A percentile compares a stretch with the other conserved stretches of the same genome.
These are phyloP conservation scores for Casuarius casuarius DNA, from an alignment of 2,113 vertebrate genomes.

Conservation along the genomic window DNA sequence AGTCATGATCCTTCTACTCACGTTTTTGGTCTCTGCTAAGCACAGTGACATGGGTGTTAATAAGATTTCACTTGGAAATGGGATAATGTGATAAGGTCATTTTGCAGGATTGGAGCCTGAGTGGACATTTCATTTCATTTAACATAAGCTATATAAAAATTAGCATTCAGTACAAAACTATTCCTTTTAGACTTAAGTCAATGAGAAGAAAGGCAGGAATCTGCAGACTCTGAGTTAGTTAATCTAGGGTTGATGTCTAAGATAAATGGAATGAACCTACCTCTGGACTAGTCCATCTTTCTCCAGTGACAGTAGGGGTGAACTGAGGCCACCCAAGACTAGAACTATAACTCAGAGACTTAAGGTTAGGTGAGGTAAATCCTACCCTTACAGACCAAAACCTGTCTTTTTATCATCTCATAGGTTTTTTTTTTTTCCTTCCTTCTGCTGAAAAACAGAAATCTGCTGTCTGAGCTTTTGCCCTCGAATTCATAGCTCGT, in stretches of 20 bases:
- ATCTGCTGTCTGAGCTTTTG: not conserved
- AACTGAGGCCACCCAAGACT: not conserved
- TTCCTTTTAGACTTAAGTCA: not conserved
- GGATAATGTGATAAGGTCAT: not conserved
- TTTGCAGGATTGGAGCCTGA: not conserved
- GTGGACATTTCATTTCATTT: not conserved
- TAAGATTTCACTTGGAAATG: not conserved
- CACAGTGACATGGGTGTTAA: accelerated
- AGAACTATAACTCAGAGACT: not conserved
- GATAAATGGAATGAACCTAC: not conserved
- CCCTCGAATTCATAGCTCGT: not conserved
- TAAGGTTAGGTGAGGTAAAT: not conserved
- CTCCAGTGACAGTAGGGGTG: not conserved
- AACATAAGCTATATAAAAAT: not conserved
- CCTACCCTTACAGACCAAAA: not conserved
- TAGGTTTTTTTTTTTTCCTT: not conserved
- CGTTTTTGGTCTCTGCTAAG: not conserved
- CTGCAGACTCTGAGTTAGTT: not conserved
- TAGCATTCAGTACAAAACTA: not conserved
- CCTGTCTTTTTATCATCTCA: not conserved
- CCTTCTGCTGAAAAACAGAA: not conserved
- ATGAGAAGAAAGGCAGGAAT: not conserved
- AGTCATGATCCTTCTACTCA: not conserved
- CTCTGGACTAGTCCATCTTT: not conserved
- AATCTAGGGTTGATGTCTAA: not conserved